Evolutionary conservation across 2,888 invertebrate genomes (phyloP).

Genomic region (Apamea crenata): DNA sequence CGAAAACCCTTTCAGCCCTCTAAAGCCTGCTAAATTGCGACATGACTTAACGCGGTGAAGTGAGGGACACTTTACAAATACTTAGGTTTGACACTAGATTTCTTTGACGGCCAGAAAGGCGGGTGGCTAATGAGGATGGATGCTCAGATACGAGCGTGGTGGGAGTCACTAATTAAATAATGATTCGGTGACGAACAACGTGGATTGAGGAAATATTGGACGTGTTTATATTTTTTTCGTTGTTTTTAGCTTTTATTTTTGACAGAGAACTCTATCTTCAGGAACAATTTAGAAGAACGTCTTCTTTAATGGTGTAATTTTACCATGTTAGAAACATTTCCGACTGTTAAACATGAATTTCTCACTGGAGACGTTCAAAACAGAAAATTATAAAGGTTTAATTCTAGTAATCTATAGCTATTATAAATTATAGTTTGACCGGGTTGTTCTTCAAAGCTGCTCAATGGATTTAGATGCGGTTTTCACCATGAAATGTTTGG

Average conservation of each 20-base stretch:
- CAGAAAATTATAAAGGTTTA: neutral
- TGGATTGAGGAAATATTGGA: constrained; percentile 14
- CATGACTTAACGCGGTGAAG: constrained; percentile 30
- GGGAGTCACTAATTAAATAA: constrained; percentile 50
- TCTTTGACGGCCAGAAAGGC: constrained; percentile 45
- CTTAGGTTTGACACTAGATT: constrained; percentile 44
- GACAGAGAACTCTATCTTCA: neutral
- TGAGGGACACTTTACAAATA: constrained; percentile 54
- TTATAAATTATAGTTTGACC: neutral
- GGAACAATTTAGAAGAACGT: neutral
- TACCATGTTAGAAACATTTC: neutral
- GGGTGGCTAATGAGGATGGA: constrained; percentile 60
- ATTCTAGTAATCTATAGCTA: neutral
- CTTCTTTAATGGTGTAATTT: neutral
- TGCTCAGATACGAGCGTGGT: constrained; percentile 20
- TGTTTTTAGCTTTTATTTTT: neutral
- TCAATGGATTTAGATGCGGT: too few species aligned
- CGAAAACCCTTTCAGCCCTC: constrained; percentile 27
- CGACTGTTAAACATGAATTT: neutral
- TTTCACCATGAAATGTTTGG: too few species aligned
- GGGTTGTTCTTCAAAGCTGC: neutral
- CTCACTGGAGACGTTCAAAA: neutral
- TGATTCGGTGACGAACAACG: constrained; percentile 27
- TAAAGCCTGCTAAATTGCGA: constrained; percentile 36
- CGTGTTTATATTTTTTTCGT: neutral